Percentiles rank a stretch among this genome's conserved stretches.
Evolutionary conservation across 2,113 vertebrate species (phyloP).

Genomic region (Clupea harengus): DNA sequence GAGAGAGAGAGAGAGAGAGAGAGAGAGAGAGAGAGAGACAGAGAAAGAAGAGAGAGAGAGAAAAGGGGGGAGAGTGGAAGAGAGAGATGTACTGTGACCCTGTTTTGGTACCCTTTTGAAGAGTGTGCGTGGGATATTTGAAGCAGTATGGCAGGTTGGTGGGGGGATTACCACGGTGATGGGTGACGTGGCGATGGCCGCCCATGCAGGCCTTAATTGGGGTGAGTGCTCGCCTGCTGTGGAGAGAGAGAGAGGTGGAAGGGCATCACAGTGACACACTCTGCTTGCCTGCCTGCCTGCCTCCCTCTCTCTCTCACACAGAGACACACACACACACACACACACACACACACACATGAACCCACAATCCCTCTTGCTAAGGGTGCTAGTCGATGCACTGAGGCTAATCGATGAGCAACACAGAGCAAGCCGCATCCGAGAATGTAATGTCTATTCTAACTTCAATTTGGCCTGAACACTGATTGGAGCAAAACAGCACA

Average conservation of each 20-base stretch:
- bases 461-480: too few species aligned
- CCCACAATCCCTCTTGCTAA: neutral
- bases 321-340: constrained; percentile 1
- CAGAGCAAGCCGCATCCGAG: neutral
- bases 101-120: neutral
- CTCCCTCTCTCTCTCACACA: neutral
- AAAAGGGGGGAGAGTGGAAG: neutral
- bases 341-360: neutral
- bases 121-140: neutral
- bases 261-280: neutral
- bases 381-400: neutral
- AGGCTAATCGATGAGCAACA: neutral
- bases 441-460: neutral
- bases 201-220: neutral
- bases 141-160: neutral
- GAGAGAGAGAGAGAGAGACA: neutral
- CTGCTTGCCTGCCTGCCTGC: neutral
- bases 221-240: neutral
- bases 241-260: neutral
- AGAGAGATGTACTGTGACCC: neutral
- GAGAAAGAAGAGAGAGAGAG: neutral
- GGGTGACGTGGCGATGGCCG: neutral
- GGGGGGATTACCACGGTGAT: neutral
- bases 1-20: neutral
- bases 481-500: too few species aligned